Evolutionary conservation across 2,113 vertebrate genomes (phyloP), one percentile per base, ranked within the genome.

Genomic region (Onychostruthus taczanowskii): DNA sequence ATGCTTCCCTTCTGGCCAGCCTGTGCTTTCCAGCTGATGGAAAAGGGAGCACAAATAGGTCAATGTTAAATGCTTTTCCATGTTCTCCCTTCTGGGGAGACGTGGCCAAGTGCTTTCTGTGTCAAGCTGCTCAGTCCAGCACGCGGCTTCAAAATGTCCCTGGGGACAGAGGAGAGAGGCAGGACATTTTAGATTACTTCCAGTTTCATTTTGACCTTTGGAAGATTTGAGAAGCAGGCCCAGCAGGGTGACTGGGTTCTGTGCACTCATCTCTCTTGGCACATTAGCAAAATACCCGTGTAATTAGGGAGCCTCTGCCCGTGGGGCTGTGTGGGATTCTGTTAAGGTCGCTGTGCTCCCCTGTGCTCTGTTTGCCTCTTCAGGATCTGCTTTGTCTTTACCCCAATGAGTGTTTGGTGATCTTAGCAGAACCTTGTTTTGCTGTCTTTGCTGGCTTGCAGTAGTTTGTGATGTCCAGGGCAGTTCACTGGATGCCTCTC

Each of bases 41-140:
- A 74, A 89, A 43, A 7, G 16, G 55, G 31, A 94, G 70, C 64
- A 90, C 93, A 93, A 35, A 46, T 7, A 90, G 75, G 82, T 74
- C 94, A 88, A 1, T 61, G 88, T 46, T 72, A 94, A 93, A 74
- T 88, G 94, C 50, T 92, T 93, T 90, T 89, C 87, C 85, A n/a
- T 61, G 89, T 61, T 13, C 61, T 94, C 43, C 49, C 21, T 49
- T 72, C 61, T 58, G 64, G 20, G n/a, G 43, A 86, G 61, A 64
- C 56, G 7, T 2, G 64, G 69, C 68, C 88, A 58, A 78, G 79
- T 5, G 24, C 69, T 13, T 18, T 67, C 69, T 53, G 76, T 81
- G 68, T 63, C 82, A 52, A 77, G 67, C 67, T 85, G 70, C 75
- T 95, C 46, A 47, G 59, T 37, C 89, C 67, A n/a, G 66, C 85